Base-by-base conservation (phyloP, 2,888 invertebrate species). In the Pilophorus perplexus region DNA sequence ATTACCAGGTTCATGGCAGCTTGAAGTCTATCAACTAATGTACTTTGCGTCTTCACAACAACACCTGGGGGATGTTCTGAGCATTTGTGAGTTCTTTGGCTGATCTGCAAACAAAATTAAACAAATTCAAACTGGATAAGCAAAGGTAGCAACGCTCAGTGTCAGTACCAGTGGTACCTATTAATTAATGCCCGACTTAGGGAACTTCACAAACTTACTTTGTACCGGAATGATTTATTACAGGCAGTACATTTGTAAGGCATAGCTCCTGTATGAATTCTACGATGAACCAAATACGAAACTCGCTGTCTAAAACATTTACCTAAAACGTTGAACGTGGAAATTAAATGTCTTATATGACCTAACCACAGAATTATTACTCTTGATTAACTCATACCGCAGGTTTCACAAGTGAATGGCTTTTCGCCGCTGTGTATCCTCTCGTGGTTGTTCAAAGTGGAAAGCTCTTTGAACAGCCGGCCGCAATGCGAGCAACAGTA, bases 231-330 rank as follows among this genome's bases (percentile, higher is more conserved):
- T 74, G 82, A 87, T 79, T 89, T 90, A 60, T 87, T 83, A 75
- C 91, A 92, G 5, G 84, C 83, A 44, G 86, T 85, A 74, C 91
- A 91, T 77, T 87, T 88, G 74, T 91, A 91, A 0, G 91, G 91
- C 89, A 90, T 89, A 0, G 84, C 89, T 28, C 90, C 91, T 1
- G 90, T 88, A 73, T 91, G 90, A 72, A 90, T 91, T 70, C 91
- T 82, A 69, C 87, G 82, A 75, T 92, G 91, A 0, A 92, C 91
- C 74, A 91, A 80, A 76, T 90, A 91, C 0, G 90, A 90, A 12
- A 92, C 90, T 67, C 91, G 79, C 76, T 92, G 92, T 6, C 92
- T 84, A 75, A 92, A 92, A 74, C 88, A 86, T 82, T 92, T 92
- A 10, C 90, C 90, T 91, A 44, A 1, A 67, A 67, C 27, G 50